Evolutionary conservation across 2,113 vertebrate species (phyloP), one percentile per base, ranked within the genome.

Genomic region (Xiphophorus hellerii): DNA sequence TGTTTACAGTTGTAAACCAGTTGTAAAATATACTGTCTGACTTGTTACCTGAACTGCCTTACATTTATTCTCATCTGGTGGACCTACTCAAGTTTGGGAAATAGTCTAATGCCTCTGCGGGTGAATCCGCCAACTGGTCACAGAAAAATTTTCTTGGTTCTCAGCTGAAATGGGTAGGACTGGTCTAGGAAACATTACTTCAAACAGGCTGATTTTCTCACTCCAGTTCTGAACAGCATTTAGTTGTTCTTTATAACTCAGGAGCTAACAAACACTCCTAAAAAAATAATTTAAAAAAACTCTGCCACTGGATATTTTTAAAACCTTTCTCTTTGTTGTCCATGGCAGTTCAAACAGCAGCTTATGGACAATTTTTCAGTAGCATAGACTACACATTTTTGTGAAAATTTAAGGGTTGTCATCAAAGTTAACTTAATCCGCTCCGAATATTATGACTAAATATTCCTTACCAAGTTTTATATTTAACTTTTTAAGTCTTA

Each of bases 281-380:
- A 15, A 75, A 25, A 3, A 17, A 1, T 39, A 31, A 58, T n/a
- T n/a, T n/a, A 39, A 11, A 39, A 14, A 42, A 65, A 30, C 35
- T 69, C 65, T 71, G 15, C 28, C 20, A 65, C 31, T 31, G 76
- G 4, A 15, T 64, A 28, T 20, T 28, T 42, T 62, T 35, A 62
- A 84, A 73, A 80, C 66, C 63, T 11, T 33, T 69, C 76, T 74
- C 74, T 48, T 1, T 20, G 39, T 13, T 42, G 39, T 42, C 39
- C 2, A 1, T 1, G 42, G 35, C 71, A 33, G 33, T 70, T 75
- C 70, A 77, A 79, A 74, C 62, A 73, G 71, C n/a, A 70, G 70
- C 79, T 83, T 80, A 70, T 86, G 78, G 77, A 54, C 65, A n/a
- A 22, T 77, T 68, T 69, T 70, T 86, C 78, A 3, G 0, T 54